Base-by-base conservation (phyloP, 1,140 invertebrate species). In the Cydia fagiglandana region DNA sequence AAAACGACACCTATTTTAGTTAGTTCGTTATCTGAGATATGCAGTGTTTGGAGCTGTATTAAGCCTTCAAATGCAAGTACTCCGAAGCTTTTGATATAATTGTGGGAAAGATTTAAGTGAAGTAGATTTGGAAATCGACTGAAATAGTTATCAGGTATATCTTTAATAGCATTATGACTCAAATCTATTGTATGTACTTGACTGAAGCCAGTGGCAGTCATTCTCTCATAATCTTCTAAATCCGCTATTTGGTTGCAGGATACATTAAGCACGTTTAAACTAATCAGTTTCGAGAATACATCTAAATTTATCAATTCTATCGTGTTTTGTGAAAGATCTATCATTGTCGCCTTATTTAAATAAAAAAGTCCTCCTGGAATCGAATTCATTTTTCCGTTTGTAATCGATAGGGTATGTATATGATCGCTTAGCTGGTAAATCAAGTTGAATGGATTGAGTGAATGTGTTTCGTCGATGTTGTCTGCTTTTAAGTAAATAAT, bases 131-230 rank as follows among this genome's bases (percentile, higher is more conserved):
- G 66, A 38, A 34, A 70, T 17, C n/a, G 66, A n/a, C 66, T 70
- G n/a, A 70, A 70, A 41, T 70, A 70, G 7, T 45, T 70, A 70
- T 70, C 17, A 2, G 66, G 66, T 10, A 70, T 70, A 20, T 6
- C 24, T 41, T 70, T 70, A 70, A 70, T 45, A n/a, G n/a, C 30
- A 38, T 70, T 70, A 41, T 70, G 66, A 70, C 66, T 70, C 30
- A 70, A 70, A 24, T 70, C 66, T 9, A 70, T 70, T 9, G 66
- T 38, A 17, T 34, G 20, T 70, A 70, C 7, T 70, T 70, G 30
- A 38, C 66, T 70, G 15, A 41, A 1, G 1, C 66, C 66, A 10
- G 9, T 2, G 5, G 7, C 34, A 17, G 7, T 12, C 0, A 38
- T 12, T n/a, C 12, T 34, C 0, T 45, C 66, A 13, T 38, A 34